Percentiles rank a stretch among this genome's conserved stretches.
Conservation (phyloP, 2,888 invertebrate species). For the Orthosia gothica region DNA sequence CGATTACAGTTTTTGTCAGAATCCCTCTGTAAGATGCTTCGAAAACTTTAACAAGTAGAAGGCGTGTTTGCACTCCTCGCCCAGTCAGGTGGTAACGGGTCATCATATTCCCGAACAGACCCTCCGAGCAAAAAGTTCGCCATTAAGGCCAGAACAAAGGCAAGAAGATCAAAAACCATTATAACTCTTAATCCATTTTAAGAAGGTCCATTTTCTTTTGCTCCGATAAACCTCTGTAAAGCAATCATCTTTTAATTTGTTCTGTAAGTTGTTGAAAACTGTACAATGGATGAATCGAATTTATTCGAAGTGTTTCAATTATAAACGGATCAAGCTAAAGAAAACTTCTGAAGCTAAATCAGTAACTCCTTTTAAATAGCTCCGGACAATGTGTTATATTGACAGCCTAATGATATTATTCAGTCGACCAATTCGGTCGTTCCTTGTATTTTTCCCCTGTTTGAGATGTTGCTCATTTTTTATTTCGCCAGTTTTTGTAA, state of each 20-base stretch:
- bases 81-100: conserved; percentile 48
- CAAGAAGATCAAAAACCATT: conserved; percentile 19
- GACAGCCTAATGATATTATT: not conserved
- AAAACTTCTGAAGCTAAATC: conserved; percentile 23
- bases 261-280: conserved; percentile 54
- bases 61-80: conserved; percentile 46
- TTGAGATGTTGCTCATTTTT: conserved; percentile 8
- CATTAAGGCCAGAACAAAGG: conserved; percentile 45
- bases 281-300: conserved; percentile 59
- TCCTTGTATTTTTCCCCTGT: not conserved
- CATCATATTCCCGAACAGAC: conserved; percentile 54
- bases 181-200: conserved; percentile 32
- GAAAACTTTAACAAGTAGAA: conserved; percentile 48
- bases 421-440: not conserved
- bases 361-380: conserved; percentile 12
- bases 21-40: conserved; percentile 17
- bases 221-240: conserved; percentile 15
- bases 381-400: conserved; percentile 1
- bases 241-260: conserved; percentile 65
- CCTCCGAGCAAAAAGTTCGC: conserved; percentile 49
- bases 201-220: conserved; percentile 43
- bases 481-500: not conserved
- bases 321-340: conserved; percentile 40
- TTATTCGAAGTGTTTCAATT: conserved; percentile 54
- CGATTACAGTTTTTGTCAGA: not conserved